Evolutionary conservation across 2,113 vertebrate species (phyloP).

Genomic region (Spermophilus dauricus): DNA sequence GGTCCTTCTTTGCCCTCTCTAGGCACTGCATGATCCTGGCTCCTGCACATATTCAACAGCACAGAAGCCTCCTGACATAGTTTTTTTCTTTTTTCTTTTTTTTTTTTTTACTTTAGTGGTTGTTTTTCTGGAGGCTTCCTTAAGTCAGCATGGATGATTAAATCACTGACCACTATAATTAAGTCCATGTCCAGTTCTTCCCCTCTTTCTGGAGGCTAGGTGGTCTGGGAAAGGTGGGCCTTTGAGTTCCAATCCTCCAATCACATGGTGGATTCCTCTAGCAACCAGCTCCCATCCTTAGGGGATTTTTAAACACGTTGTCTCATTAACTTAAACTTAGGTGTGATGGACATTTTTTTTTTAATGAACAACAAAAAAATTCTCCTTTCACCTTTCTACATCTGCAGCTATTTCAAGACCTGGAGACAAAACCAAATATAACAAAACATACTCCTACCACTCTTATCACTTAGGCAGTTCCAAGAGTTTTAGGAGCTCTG

Average conservation of each 20-base stretch:
- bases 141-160: neutral
- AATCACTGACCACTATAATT: neutral
- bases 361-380: neutral
- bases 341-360: neutral
- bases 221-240: fast-evolving
- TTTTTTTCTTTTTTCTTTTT: too few species aligned
- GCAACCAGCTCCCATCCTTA: neutral
- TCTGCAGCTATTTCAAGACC: neutral
- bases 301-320: neutral
- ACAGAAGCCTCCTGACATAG: neutral
- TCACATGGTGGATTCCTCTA: neutral
- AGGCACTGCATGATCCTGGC: too few species aligned
- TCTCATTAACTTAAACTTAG: neutral
- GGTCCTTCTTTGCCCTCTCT: neutral
- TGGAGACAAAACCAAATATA: neutral
- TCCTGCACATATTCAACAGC: too few species aligned
- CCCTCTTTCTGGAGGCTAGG: neutral
- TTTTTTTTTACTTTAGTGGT: neutral
- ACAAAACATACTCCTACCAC: neutral
- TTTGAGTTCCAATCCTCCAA: neutral
- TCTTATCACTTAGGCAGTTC: neutral
- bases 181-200: neutral
- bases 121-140: neutral
- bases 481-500: neutral
- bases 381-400: neutral